Conservation (phyloP, 1,140 invertebrate genomes). For the Proales similis region DNA sequence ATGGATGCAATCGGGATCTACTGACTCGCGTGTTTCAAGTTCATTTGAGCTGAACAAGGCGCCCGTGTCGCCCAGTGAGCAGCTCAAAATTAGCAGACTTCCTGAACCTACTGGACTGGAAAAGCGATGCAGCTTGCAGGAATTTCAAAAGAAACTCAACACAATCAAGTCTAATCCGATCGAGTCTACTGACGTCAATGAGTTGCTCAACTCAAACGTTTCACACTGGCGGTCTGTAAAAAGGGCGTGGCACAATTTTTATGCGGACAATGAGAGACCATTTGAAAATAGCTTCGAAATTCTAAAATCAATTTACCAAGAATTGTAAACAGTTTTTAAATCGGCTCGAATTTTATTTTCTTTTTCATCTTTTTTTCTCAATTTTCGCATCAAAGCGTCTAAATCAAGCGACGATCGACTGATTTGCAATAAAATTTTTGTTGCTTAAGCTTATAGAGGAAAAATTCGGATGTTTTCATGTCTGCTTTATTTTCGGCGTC, state of each 20-base stretch:
- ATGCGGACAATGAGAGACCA: background rate
- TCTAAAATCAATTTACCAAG: slow-evolving; percentile 35
- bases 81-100: background rate
- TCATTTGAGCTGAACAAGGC: slow-evolving; percentile 11
- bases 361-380: too few species aligned
- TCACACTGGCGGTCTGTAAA: slow-evolving; percentile 19
- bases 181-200: slow-evolving; percentile 6
- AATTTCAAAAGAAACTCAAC: slow-evolving; percentile 9
- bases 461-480: too few species aligned
- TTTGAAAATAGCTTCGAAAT: slow-evolving; percentile 11
- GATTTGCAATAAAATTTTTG: too few species aligned
- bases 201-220: slow-evolving; percentile 12
- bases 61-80: background rate
- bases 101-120: background rate
- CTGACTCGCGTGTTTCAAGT: background rate
- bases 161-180: slow-evolving; percentile 6
- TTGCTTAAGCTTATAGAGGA: too few species aligned
- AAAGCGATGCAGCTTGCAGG: background rate
- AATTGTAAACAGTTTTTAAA: too few species aligned
- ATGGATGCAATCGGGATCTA: slow-evolving; percentile 31
- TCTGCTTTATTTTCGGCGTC: too few species aligned
- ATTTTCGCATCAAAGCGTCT: too few species aligned
- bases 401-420: too few species aligned
- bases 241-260: slow-evolving; percentile 13
- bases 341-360: too few species aligned